Evolutionary conservation across 2,113 vertebrate species (phyloP), one percentile per base, ranked within the genome.

Genomic region (Probosciger aterrimus): DNA sequence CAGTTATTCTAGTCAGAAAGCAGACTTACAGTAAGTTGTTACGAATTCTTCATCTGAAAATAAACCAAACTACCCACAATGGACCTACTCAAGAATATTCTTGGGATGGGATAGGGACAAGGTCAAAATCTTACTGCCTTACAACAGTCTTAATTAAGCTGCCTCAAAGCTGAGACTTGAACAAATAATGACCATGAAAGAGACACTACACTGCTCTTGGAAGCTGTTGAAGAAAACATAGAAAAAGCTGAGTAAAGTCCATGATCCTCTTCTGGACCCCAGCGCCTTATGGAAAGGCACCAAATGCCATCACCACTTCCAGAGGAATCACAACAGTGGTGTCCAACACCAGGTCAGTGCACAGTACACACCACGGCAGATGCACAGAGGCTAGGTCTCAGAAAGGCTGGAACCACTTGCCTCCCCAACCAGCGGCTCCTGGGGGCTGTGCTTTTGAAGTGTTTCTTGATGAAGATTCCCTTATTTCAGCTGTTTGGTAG

Each of bases 311-410:
- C 8, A 18, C 0, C 73, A 20, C 16, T 16, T 14, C 44, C 53
- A 95, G 47, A n/a, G 25, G 33, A 24, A 73, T 14, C 16, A 16
- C 16, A 67, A 11, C 37, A 65, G 49, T 0, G 1, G 17, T 18
- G 33, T 18, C 47, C 59, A 37, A 39, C 33, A 9, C 9, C 22
- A 19, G 50, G 4, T 1, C 18, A 67, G 69, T 49, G 33, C 44
- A 64, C 9, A 4, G 39, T 22, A 31, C 30, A 7, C 43, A 25
- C 41, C 18, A 5, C 1, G 0, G 37, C 3, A 3, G 50, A 60
- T 11, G 10, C 25, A 30, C 15, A 53, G 20, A 10, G 2, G 7
- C 3, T 0, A 1, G 50, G 9, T 86, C 55, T 52, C 1, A 0
- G 37, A n/a, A 17, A n/a, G 8, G 24, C 31, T 44, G 46, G 18